These are phyloP conservation scores for Drosophila heteroneura DNA, from an alignment of 2,888 invertebrate genomes.

Conservation along the genomic window DNA sequence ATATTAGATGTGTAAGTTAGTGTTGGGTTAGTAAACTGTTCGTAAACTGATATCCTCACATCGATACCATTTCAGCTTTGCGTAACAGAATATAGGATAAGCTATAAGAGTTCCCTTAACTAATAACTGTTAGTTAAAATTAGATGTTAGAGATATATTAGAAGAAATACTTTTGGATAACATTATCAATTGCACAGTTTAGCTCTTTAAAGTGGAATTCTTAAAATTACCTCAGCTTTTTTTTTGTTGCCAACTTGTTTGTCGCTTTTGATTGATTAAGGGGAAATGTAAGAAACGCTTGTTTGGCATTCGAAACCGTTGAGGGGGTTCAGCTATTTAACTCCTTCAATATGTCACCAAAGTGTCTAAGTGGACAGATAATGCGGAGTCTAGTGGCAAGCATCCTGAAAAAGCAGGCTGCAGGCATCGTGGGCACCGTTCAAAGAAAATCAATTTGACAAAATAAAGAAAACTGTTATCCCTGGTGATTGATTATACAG, in stretches of 20 bases:
- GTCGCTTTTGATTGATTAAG: constrained; percentile 62
- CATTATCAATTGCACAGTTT: constrained; percentile 1
- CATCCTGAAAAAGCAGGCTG: neutral
- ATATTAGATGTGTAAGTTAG: neutral
- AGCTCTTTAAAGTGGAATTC: constrained; percentile 11
- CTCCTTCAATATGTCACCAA: constrained; percentile 78
- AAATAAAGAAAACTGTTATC: constrained; percentile 74
- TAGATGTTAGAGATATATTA: neutral
- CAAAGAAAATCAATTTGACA: constrained; percentile 71
- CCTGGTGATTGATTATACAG: constrained; percentile 77
- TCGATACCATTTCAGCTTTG: neutral
- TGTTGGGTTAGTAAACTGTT: neutral
- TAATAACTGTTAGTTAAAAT: neutral
- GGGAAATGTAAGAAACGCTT: constrained; percentile 42
- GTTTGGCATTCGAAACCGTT: constrained; percentile 40
- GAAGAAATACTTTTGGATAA: neutral
- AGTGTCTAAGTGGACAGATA: constrained; percentile 76
- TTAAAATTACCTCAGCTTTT: constrained; percentile 3
- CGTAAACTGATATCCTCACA: neutral
- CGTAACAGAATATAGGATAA: neutral
- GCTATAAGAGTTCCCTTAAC: neutral
- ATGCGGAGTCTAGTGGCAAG: constrained; percentile 19
- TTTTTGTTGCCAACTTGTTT: constrained; percentile 46
- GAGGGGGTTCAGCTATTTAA: constrained; percentile 67
- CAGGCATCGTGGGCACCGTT: constrained; percentile 18